Conservation (phyloP, 2,113 vertebrate genomes). For the Ancistrus triradiatus region DNA sequence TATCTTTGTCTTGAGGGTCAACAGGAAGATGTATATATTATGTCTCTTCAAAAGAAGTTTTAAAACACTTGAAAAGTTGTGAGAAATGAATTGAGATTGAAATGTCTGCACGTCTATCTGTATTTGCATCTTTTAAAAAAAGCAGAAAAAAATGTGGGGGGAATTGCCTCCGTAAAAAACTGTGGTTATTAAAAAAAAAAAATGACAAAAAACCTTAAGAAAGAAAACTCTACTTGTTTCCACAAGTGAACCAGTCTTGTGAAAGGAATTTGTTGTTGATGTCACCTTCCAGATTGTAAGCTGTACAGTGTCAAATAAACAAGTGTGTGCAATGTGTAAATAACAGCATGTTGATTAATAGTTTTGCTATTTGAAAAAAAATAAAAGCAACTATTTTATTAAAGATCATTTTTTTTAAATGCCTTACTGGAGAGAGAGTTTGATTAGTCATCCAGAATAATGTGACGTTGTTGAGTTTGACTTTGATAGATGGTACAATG, state of each 20-base stretch:
- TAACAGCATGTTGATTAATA: constrained; percentile 81
- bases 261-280: constrained; percentile 77
- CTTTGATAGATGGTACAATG: constrained; percentile 9
- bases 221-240: constrained; percentile 59
- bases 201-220: constrained; percentile 42
- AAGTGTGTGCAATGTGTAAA: constrained; percentile 78
- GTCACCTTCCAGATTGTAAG: constrained; percentile 78
- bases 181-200: constrained; percentile 67
- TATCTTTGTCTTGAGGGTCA: constrained; percentile 40
- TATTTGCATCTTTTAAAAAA: constrained; percentile 73
- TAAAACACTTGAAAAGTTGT: constrained; percentile 46
- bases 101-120: constrained; percentile 77
- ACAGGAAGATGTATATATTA: constrained; percentile 42
- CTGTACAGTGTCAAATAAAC: constrained; percentile 82
- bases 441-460: constrained; percentile 49
- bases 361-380: constrained; percentile 78
- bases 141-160: constrained; percentile 57
- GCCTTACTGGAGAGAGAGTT: constrained; percentile 66
- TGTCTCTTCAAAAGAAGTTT: constrained; percentile 38
- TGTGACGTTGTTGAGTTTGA: constrained; percentile 32
- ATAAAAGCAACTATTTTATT: constrained; percentile 83
- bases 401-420: constrained; percentile 73
- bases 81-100: constrained; percentile 64
- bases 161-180: constrained; percentile 69
- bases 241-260: constrained; percentile 72